Evolutionary conservation across 1,140 invertebrate species (phyloP), one percentile per base, ranked within the genome.

Genomic region (Carcinoscorpius rotundicauda): DNA sequence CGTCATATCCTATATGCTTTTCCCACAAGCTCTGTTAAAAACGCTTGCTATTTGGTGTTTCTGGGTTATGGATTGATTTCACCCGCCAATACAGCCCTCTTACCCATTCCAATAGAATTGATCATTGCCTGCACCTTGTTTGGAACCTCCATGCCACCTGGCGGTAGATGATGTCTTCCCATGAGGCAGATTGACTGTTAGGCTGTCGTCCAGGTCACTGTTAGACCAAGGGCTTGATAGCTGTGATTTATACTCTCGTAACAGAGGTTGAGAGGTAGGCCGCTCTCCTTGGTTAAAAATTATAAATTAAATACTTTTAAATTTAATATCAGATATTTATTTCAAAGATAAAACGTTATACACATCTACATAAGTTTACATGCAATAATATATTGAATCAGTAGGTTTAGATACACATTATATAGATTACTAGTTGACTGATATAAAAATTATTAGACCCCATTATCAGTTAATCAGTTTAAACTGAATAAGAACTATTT

Each of bases 51-150:
- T 29, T 29, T 29, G 29, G 29, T 29, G 29, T 1, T 29, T 29
- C 29, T 29, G 29, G 29, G 29, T 29, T 29, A 29, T 29, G 29
- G 29, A 29, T 29, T 29, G 29, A 29, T 29, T 29, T 29, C 29
- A 29, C 29, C 29, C 29, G 29, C 29, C 29, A 29, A 29, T 29
- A 29, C 29, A 29, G 29, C 56, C n/a, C 56, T 63, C 66, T 68
- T 68, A 68, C 66, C 66, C 66, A 64, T 68, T 64, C 66, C 66
- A 52, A 68, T 57, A 68, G 56, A 64, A 62, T 68, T 68, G 57
- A 67, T 59, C 63, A 67, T 67, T 63, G 60, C 60, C 60, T 63
- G 60, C 66, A 68, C 66, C 66, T 68, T 68, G 66, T 68, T 68
- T 68, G 64, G 66, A 60, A 65, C 66, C 58, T 63, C 63, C 64